These are phyloP conservation scores for Amphipyra berbera DNA, from an alignment of 2,888 invertebrate genomes.

Conservation along the genomic window DNA sequence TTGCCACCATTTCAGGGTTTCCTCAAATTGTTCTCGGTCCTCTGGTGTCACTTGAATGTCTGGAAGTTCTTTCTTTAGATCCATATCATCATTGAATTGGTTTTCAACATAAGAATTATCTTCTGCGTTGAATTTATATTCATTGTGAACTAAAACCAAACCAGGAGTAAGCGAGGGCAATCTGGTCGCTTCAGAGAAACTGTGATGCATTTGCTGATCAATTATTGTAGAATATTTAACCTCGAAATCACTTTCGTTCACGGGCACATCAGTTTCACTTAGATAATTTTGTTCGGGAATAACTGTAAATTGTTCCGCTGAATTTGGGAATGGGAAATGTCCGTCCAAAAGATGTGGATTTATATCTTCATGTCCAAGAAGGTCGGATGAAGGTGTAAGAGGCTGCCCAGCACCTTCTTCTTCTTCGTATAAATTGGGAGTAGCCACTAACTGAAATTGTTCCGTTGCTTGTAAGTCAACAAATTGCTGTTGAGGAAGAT, in stretches of 20 bases:
- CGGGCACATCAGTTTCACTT: constrained; percentile 81
- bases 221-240: constrained; percentile 86
- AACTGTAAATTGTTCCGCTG: constrained; percentile 87
- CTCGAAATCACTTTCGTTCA: constrained; percentile 82
- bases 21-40: constrained; percentile 86
- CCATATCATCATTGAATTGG: constrained; percentile 84
- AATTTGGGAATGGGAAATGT: constrained; percentile 86
- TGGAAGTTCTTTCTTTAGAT: constrained; percentile 85
- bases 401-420: constrained; percentile 90
- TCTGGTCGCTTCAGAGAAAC: constrained; percentile 68
- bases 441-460: constrained; percentile 91
- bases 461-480: constrained; percentile 90
- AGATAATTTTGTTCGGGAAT: constrained; percentile 84
- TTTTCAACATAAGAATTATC: constrained; percentile 78
- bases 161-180: constrained; percentile 78
- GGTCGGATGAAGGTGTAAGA: constrained; percentile 86
- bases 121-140: constrained; percentile 80
- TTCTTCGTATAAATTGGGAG: constrained; percentile 90
- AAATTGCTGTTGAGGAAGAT: constrained; percentile 89
- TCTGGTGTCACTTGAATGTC: constrained; percentile 86
- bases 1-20: constrained; percentile 88
- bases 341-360: constrained; percentile 85
- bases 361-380: constrained; percentile 86
- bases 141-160: constrained; percentile 73
- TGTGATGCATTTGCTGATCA: constrained; percentile 74